Conservation (phyloP, 2,888 invertebrate species). For the Ophioninae sp. region DNA sequence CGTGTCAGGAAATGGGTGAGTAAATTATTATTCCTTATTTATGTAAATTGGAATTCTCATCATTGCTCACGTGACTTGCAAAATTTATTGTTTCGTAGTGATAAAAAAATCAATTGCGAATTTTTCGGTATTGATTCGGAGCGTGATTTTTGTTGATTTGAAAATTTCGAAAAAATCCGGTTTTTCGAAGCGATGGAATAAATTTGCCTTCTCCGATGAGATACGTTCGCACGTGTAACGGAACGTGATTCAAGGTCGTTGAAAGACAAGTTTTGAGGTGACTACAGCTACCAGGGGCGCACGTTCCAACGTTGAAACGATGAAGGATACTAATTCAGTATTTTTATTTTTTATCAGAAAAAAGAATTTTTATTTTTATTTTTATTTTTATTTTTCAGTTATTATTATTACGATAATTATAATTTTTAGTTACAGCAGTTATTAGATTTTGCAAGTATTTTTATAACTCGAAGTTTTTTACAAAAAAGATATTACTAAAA, state of each 20-base stretch:
- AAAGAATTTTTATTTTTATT: neutral
- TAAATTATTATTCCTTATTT: constrained; percentile 17
- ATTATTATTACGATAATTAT: too few species aligned
- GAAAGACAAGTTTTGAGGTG: neutral
- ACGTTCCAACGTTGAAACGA: neutral
- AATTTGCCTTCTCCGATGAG: neutral
- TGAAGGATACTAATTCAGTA: neutral
- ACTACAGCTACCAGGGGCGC: neutral
- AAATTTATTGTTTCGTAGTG: neutral
- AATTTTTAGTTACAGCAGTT: too few species aligned
- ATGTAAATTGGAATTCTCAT: neutral
- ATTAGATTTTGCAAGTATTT: too few species aligned
- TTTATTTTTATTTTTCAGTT: too few species aligned
- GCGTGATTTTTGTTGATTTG: neutral
- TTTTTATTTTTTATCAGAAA: neutral
- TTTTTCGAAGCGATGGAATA: neutral
- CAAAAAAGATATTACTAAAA: neutral
- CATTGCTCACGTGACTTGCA: neutral
- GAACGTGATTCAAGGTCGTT: neutral
- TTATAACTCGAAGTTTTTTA: neutral
- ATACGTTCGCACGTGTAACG: neutral
- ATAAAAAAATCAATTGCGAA: neutral
- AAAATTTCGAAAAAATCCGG: neutral
- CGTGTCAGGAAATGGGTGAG: constrained; percentile 78
- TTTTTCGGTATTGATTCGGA: neutral